phyloP scores from a whole-genome alignment of 2,888 invertebrate genomes.

The Copidosoma aretas region DNA sequence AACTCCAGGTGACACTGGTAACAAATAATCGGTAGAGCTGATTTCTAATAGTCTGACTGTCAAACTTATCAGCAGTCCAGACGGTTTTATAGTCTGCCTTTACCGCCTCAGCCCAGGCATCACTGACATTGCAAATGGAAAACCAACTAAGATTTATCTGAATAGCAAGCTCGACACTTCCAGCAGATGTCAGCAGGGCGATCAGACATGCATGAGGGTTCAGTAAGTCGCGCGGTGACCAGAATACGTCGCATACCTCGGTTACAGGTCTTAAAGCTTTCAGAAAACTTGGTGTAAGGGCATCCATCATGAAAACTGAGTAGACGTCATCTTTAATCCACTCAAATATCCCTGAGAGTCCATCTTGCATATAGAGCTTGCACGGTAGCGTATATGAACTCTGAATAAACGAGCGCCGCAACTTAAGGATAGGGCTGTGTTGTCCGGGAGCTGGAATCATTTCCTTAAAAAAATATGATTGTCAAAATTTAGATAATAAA shows the following conservation, averaged over 20 bases:
- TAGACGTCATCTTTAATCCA: constrained; percentile 52
- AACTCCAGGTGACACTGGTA: constrained; percentile 55
- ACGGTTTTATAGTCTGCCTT: constrained; percentile 34
- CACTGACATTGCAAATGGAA: constrained; percentile 49
- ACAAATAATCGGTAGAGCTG: constrained; percentile 48
- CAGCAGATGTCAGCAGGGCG: constrained; percentile 52
- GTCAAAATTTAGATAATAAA: neutral
- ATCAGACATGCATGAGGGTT: constrained; percentile 51
- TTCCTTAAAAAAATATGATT: constrained; percentile 48
- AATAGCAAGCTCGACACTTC: constrained; percentile 51
- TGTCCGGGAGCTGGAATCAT: constrained; percentile 53
- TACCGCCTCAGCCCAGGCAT: constrained; percentile 43
- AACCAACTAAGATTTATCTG: constrained; percentile 53
- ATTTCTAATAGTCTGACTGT: constrained; percentile 26
- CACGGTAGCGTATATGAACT: constrained; percentile 50
- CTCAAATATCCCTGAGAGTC: constrained; percentile 45
- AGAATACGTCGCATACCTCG: constrained; percentile 48
- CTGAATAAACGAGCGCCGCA: constrained; percentile 55
- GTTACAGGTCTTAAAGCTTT: constrained; percentile 44
- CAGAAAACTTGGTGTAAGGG: constrained; percentile 51
- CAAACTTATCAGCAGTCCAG: neutral
- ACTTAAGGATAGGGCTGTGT: constrained; percentile 47
- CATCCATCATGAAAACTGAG: constrained; percentile 50
- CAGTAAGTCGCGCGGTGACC: constrained; percentile 55
- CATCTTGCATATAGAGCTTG: constrained; percentile 40